Conservation (phyloP, 2,797 vertebrate genomes). For the Lepilemur septentrionalis region DNA sequence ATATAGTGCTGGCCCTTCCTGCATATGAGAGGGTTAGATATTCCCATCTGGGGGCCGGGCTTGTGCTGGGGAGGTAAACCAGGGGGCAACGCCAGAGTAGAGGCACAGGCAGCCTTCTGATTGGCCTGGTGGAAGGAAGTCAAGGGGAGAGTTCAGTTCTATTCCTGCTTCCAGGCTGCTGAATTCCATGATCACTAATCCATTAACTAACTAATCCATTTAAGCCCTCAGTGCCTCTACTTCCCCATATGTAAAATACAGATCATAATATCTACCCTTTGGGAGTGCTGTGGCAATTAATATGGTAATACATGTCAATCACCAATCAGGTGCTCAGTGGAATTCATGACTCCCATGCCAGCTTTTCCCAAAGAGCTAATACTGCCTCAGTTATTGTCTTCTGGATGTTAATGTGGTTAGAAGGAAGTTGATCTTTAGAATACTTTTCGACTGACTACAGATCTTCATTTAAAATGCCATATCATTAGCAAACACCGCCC, state of each 20-base stretch:
- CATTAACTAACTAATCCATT: not conserved
- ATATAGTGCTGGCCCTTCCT: not conserved
- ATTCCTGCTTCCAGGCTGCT: not conserved
- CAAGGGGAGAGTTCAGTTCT: not conserved
- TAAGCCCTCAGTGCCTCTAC: not conserved
- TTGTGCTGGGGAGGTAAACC: not conserved
- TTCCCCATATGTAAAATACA: not conserved
- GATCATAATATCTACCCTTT: not conserved
- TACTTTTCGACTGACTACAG: not conserved
- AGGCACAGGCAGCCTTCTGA: not conserved
- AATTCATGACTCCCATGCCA: not conserved
- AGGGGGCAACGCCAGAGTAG: not conserved
- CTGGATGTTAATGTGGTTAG: not conserved
- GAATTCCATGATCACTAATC: not conserved
- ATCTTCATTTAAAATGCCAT: not conserved
- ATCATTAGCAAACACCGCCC: not conserved
- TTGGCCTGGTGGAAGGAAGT: not conserved
- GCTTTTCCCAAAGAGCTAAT: not conserved
- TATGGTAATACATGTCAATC: not conserved
- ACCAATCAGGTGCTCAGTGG: not conserved
- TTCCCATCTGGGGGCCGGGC: not conserved
- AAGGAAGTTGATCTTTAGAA: not conserved
- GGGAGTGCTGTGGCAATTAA: not conserved
- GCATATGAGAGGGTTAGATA: not conserved
- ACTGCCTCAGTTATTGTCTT: not conserved